Evolutionary conservation across 2,888 invertebrate genomes (phyloP).

Genomic region (Heliothis peltigera): DNA sequence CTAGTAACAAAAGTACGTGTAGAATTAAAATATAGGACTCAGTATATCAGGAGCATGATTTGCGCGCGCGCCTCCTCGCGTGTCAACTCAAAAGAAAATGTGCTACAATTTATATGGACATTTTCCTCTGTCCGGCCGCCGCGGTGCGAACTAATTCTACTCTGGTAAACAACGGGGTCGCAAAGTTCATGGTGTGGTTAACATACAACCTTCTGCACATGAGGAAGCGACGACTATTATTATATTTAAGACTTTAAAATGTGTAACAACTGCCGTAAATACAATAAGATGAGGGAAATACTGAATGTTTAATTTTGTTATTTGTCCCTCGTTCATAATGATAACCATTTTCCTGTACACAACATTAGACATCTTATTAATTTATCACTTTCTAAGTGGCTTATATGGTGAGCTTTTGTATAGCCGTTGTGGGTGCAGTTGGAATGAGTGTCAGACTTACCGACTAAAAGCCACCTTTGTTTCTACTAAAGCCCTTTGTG

Average conservation of each 20-base stretch:
- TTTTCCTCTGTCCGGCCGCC: constrained; percentile 49
- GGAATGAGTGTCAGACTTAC: too few species aligned
- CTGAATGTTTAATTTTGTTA: constrained; percentile 2
- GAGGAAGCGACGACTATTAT: constrained; percentile 62
- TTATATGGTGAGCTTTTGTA: too few species aligned
- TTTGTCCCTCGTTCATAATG: neutral
- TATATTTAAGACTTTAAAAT: constrained; percentile 36
- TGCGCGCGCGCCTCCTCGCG: constrained; percentile 33
- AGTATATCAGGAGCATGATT: constrained; percentile 18
- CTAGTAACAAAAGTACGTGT: constrained; percentile 28
- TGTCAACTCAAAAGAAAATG: constrained; percentile 38
- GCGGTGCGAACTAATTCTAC: constrained; percentile 65
- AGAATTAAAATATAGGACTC: neutral
- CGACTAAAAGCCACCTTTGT: too few species aligned
- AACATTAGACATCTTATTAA: neutral
- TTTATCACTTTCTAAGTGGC: too few species aligned
- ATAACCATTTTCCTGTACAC: neutral
- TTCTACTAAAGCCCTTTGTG: too few species aligned
- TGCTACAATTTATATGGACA: constrained; percentile 47
- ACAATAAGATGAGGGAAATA: neutral
- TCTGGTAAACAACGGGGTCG: constrained; percentile 64
- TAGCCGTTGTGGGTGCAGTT: too few species aligned
- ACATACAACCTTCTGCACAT: constrained; percentile 63
- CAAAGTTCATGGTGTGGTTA: constrained; percentile 69
- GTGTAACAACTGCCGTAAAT: constrained; percentile 16